A percentile compares a stretch with the other conserved stretches of the same genome.
phyloP scores from a whole-genome alignment of 2,113 vertebrate genomes.

The Melanerpes aurifrons region DNA sequence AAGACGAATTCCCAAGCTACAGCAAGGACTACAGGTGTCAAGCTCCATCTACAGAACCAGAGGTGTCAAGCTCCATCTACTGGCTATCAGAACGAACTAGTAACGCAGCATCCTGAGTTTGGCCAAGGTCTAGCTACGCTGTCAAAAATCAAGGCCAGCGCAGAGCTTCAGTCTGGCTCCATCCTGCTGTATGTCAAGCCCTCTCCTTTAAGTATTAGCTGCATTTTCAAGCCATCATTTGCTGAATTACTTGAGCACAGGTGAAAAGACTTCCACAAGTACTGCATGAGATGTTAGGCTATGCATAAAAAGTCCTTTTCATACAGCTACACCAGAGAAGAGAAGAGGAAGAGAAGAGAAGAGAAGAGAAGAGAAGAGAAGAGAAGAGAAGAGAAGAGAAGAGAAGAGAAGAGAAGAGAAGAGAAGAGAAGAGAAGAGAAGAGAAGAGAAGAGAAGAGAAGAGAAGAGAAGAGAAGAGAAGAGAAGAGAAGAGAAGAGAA shows the following conservation, averaged over 20 bases:
- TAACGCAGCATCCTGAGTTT: neutral
- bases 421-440: too few species aligned
- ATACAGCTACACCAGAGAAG: neutral
- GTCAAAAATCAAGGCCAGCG: neutral
- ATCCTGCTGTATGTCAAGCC: neutral
- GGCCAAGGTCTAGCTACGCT: neutral
- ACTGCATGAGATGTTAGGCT: neutral
- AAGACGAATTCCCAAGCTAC: neutral
- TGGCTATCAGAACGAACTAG: neutral
- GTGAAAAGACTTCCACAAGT: neutral
- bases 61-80: conserved; percentile 55
- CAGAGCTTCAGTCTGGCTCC: neutral
- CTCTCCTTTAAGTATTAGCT: neutral
- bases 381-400: too few species aligned
- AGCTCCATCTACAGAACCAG: conserved; percentile 51
- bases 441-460: neutral
- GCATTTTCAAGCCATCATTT: neutral
- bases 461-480: too few species aligned
- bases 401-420: too few species aligned
- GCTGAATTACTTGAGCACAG: neutral
- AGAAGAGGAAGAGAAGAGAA: too few species aligned
- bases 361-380: too few species aligned
- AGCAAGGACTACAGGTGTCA: neutral
- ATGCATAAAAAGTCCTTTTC: neutral
- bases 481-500: too few species aligned